Evolutionary conservation across 2,113 vertebrate species (phyloP).

Genomic region (Astur gentilis): DNA sequence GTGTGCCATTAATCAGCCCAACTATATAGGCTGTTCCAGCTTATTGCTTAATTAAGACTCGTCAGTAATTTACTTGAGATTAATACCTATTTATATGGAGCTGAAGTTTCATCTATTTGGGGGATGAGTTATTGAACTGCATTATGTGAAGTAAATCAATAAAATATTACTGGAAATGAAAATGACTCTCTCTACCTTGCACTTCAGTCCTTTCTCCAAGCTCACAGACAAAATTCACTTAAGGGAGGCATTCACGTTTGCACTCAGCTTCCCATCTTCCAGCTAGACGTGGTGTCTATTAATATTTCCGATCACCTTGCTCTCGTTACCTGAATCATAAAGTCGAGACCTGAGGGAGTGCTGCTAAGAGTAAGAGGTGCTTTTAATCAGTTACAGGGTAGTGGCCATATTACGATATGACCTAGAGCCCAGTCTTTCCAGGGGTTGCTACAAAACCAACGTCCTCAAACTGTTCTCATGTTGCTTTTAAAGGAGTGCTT

Average conservation of each 20-base stretch:
- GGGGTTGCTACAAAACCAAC: neutral
- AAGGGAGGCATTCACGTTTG: neutral
- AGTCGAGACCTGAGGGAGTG: neutral
- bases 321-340: neutral
- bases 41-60: constrained; percentile 59
- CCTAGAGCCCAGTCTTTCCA: neutral
- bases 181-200: neutral
- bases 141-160: constrained; percentile 33
- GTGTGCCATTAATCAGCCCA: constrained; percentile 28
- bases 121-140: constrained; percentile 32
- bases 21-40: neutral
- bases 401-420: neutral
- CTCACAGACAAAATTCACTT: neutral
- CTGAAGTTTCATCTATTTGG: constrained; percentile 29
- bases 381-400: neutral
- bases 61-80: constrained; percentile 58
- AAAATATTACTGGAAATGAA: constrained; percentile 41
- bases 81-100: constrained; percentile 59
- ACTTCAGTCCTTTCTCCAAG: neutral
- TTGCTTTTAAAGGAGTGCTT: neutral
- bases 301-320: neutral
- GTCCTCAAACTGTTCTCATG: neutral
- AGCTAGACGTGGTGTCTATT: neutral
- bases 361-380: neutral
- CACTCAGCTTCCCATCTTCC: neutral